Base-by-base conservation (phyloP, 1,140 invertebrate species). In the Drosophila oshimai region DNA sequence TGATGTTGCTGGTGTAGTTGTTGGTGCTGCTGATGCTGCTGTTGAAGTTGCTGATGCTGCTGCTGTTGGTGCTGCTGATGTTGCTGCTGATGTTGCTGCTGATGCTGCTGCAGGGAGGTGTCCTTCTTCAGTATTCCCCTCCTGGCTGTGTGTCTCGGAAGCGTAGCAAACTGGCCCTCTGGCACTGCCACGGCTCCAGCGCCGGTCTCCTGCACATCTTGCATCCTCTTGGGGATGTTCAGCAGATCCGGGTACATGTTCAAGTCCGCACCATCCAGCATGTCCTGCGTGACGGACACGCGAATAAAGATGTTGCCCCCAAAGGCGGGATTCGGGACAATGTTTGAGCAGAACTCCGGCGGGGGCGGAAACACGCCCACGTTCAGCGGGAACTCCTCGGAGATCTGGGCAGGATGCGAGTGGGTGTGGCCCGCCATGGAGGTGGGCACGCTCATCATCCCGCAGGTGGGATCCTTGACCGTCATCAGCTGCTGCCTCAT, bases 211-310 rank as follows among this genome's bases (percentile, higher is more conserved):
- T 91, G 84, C 18, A 89, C 84, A 9, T 90, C 91, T 74, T 94
- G 93, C 47, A 93, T 92, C 2, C 91, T 89, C 36, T 94, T 92
- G 54, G 93, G 93, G 34, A 95, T 93, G 88, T 96, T 95, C 39
- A 96, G 91, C 10, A 96, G 90, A 86, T 96, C 95, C 22, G 95
- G 95, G 91, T 96, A 97, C 51, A 94, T 93, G 60, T 94, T 93
- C 33, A 93, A 91, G 73, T 93, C 92, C 39, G 92, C 70, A 20
- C 89, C 91, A 18, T 91, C 90, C n/a, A 91, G 69, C 72, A 93
- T 93, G 78, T 96, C 94, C 90, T 95, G 94, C 62, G 94, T 94
- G 60, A 95, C 92, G 0, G 94, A 94, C 28, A 95, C 94, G 12
- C 95, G 95, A 70, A 95, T 95, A 89, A 95, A 95, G 57, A 95